Conservation (phyloP, 2,797 vertebrate species). For the Macroramphosus scolopax region DNA sequence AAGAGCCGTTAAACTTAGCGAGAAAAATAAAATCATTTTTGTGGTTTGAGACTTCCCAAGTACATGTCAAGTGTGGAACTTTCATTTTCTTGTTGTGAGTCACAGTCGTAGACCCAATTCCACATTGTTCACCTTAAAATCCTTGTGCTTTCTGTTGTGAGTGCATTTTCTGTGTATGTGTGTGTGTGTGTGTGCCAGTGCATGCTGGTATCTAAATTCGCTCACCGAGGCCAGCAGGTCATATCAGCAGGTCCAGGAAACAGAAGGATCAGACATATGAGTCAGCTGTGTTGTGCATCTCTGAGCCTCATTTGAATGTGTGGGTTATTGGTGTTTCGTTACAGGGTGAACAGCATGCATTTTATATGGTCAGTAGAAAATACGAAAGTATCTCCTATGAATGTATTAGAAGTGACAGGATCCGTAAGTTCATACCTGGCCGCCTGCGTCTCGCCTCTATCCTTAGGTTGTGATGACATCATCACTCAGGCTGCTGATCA, state of each 20-base stretch:
- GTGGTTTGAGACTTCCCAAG: too few relatives aligned
- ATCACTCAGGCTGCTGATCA: conserved; percentile 13
- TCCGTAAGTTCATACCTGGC: too few relatives aligned
- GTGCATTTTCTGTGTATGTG: conserved; percentile 5
- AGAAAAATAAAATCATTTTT: too few relatives aligned
- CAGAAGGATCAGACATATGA: conserved; percentile 44
- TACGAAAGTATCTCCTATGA: neutral
- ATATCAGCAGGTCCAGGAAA: conserved; percentile 35
- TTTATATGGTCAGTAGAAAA: neutral
- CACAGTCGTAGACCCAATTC: too few relatives aligned
- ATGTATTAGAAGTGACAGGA: neutral
- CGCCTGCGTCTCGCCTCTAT: neutral
- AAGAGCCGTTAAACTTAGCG: too few relatives aligned
- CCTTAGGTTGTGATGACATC: conserved; percentile 12
- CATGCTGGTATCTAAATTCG: neutral
- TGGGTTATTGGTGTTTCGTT: neutral
- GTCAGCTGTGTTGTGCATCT: conserved; percentile 5
- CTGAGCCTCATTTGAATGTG: neutral
- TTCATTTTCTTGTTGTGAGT: too few relatives aligned
- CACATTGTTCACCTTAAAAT: too few relatives aligned
- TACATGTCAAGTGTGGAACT: too few relatives aligned
- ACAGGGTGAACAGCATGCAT: neutral
- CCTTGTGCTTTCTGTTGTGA: too few relatives aligned
- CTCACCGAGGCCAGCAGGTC: conserved; percentile 44
- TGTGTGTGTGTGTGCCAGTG: conserved; percentile 1